These are phyloP conservation scores for Yponomeuta cagnagella DNA, from an alignment of 2,888 invertebrate genomes.

Conservation along the genomic window DNA sequence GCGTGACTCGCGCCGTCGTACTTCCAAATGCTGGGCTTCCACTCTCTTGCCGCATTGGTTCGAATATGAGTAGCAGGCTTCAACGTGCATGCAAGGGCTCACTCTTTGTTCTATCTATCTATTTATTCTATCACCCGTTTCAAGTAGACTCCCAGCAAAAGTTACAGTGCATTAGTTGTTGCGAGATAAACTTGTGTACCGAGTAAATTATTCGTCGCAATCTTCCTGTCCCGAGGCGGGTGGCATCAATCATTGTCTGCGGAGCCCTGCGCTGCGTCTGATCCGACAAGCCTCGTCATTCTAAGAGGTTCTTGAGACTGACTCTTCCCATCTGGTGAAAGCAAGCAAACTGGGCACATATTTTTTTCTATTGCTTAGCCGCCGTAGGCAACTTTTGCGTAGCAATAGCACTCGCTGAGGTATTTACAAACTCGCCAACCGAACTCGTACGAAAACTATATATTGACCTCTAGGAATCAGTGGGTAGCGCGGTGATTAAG, in stretches of 20 bases:
- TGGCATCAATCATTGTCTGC: slow-evolving; percentile 63
- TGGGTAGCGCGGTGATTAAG: too few species aligned
- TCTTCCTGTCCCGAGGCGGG: slow-evolving; percentile 30
- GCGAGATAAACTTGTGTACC: slow-evolving; percentile 30
- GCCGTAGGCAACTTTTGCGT: too few species aligned
- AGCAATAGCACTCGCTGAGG: background rate
- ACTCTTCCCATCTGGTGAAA: too few species aligned
- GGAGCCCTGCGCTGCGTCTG: slow-evolving; percentile 26
- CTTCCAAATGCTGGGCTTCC: slow-evolving; percentile 18
- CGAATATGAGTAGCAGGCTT: slow-evolving; percentile 17
- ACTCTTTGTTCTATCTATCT: too few species aligned
- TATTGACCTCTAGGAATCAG: too few species aligned
- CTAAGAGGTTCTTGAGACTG: background rate
- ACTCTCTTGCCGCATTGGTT: slow-evolving; percentile 16
- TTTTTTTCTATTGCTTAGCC: too few species aligned
- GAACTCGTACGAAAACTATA: background rate
- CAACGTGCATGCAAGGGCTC: background rate
- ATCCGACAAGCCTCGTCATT: slow-evolving; percentile 7
- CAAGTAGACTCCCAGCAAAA: background rate
- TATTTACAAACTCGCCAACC: background rate
- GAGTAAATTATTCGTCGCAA: slow-evolving; percentile 40
- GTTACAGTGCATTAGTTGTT: slow-evolving; percentile 27
- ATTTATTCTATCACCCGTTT: too few species aligned
- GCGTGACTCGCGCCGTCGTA: too few species aligned
- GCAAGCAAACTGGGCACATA: too few species aligned